These are phyloP conservation scores for Agonopterix subpropinquella DNA, from an alignment of 2,888 invertebrate genomes.

Conservation along the genomic window DNA sequence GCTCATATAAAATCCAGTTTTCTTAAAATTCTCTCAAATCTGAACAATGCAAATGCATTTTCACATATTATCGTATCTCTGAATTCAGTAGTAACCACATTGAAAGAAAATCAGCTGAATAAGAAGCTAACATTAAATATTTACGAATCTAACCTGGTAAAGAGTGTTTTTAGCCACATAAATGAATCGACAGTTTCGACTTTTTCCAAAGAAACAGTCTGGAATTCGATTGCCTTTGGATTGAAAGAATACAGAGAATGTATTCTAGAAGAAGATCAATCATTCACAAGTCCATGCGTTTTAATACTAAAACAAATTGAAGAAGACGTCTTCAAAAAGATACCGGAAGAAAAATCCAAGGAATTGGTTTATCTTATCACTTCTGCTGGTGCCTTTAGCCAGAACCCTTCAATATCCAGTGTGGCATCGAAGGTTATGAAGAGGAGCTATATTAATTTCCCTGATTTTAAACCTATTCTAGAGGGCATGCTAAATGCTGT, in stretches of 20 bases:
- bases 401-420: slow-evolving; percentile 76
- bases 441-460: slow-evolving; percentile 78
- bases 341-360: slow-evolving; percentile 62
- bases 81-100: slow-evolving; percentile 30
- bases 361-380: slow-evolving; percentile 70
- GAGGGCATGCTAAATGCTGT: slow-evolving; percentile 74
- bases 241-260: slow-evolving; percentile 72
- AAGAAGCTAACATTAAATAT: slow-evolving; percentile 50
- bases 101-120: slow-evolving; percentile 35
- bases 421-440: slow-evolving; percentile 79
- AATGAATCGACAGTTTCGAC: slow-evolving; percentile 65
- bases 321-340: slow-evolving; percentile 66
- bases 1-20: slow-evolving; percentile 62
- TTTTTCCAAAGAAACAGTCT: slow-evolving; percentile 59
- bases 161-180: slow-evolving; percentile 72
- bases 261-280: slow-evolving; percentile 44
- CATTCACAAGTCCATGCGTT: slow-evolving; percentile 54
- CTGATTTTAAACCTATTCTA: slow-evolving; percentile 76
- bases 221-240: slow-evolving; percentile 74
- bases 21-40: slow-evolving; percentile 54
- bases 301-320: slow-evolving; percentile 76
- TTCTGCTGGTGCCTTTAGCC: slow-evolving; percentile 72
- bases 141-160: slow-evolving; percentile 71
- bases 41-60: slow-evolving; percentile 63
- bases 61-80: slow-evolving; percentile 44